Evolutionary conservation across 2,113 vertebrate species (phyloP), one percentile per base, ranked within the genome.

Genomic region (Aplodontia rufa): DNA sequence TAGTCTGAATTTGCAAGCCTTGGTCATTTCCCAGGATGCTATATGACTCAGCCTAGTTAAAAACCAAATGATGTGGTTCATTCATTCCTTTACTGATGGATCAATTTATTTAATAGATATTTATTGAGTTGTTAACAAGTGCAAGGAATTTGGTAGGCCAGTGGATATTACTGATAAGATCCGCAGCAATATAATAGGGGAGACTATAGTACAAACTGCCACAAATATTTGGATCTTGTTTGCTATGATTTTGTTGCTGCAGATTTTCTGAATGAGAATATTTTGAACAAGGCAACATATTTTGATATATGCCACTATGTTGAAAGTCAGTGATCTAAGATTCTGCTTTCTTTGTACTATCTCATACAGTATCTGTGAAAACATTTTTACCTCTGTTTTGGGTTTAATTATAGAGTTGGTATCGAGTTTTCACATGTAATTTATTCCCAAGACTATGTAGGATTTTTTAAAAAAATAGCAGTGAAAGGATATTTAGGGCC

Each of bases 331-430:
- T 47, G 40, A 86, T 58, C 32, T 83, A 51, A 58, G 6, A 78
- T 5, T 74, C 22, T 72, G 20, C 37, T 82, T 30, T 88, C 94
- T 97, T 35, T 85, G 10, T 64, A 49, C 16, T 30, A 60, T 64
- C 62, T 74, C 19, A 55, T 75, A 58, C 22, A 80, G 26, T 96
- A 30, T 93, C 64, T 92, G 9, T 64, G 45, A 89, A 87, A 91
- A 82, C 7, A 90, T 74, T 90, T 93, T 93, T 83, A 53, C 37
- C 42, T 6, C 75, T 76, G 78, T 45, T 94, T 76, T 78, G 24
- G 6, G 24, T 96, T 90, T 94, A 90, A 90, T 96, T 91, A 91
- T 71, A 68, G 90, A 83, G 22, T 83, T 92, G 53, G 42, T 17
- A 19, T 66, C 49, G 71, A 91, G 8, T 84, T 96, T 92, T 93